Evolutionary conservation across 2,113 vertebrate species (phyloP), one percentile per base, ranked within the genome.

Genomic region (Machaerirhynchus nigripectus): DNA sequence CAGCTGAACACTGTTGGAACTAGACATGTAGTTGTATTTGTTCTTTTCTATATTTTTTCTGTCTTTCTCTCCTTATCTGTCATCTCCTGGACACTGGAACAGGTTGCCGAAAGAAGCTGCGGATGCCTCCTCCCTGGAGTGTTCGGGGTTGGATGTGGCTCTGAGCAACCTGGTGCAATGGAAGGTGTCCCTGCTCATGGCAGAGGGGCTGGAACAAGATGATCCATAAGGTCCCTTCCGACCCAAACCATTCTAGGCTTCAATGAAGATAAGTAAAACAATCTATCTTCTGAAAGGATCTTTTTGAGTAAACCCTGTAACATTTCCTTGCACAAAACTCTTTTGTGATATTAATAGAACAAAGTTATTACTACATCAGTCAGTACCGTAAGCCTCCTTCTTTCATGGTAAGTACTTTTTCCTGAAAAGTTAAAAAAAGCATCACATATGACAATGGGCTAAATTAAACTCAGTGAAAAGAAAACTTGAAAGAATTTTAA

Each of bases 121-220:
- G 35, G 49, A 26, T 57, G 9, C 6, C 24, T 31, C 24, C 13
- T 42, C 26, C 16, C 14, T 42, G 42, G 17, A 35, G 11, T 30
- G 6, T 18, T 35, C 6, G 31, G 35, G 16, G 13, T 2, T 40
- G 10, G 13, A 40, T 30, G 35, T 10, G 13, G 8, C 16, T 50
- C 44, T 49, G 13, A 70, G 24, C 47, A 55, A 5, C 5, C 15
- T 61, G 9, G n/a, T 61, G 19, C 10, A 20, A 16, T 17, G 28
- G 15, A 79, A 70, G 16, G 13, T 11, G 7, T 28, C 28, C 23
- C 40, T 39, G 15, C 7, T 3, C 11, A 8, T 21, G n/a, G 12
- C 33, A 40, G 15, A 0, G 3, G 19, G 23, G 5, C 15, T 63
- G 15, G n/a, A 78, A 55, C 3, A 0, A 26, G 7, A 35, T 10